A percentile compares a stretch with the other conserved stretches of the same genome.
Evolutionary conservation across 2,113 vertebrate genomes (phyloP).

Genomic region (Mugil cephalus): DNA sequence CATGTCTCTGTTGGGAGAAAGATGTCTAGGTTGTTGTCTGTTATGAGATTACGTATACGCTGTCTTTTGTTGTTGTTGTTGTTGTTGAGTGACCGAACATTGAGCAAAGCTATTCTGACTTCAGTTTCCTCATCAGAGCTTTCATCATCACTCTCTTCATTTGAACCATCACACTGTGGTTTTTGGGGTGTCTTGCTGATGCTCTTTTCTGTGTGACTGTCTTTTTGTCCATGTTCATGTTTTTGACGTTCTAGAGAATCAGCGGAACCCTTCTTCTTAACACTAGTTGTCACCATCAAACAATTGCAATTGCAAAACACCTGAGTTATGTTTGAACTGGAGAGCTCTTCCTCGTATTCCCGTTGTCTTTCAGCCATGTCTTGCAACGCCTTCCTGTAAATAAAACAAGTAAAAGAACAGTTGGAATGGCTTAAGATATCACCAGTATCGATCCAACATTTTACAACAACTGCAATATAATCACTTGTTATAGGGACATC

Average conservation of each 20-base stretch:
- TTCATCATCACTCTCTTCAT: neutral
- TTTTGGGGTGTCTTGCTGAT: too few relatives aligned
- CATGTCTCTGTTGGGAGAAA: neutral
- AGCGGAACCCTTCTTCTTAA: neutral
- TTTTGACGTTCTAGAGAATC: neutral
- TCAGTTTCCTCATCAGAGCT: too few relatives aligned
- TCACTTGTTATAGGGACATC: too few relatives aligned
- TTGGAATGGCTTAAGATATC: too few relatives aligned
- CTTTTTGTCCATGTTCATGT: neutral
- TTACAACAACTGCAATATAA: too few relatives aligned
- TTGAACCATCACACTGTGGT: too few relatives aligned
- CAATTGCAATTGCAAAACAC: too few relatives aligned
- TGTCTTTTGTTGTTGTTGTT: neutral
- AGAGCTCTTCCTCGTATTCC: neutral
- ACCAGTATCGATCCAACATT: too few relatives aligned
- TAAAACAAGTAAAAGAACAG: too few relatives aligned
- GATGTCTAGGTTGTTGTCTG: neutral
- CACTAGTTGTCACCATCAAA: too few relatives aligned
- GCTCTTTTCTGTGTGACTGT: neutral
- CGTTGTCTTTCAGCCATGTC: neutral
- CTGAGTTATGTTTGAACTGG: too few relatives aligned
- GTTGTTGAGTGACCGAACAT: neutral
- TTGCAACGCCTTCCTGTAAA: neutral
- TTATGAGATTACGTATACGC: fast-evolving
- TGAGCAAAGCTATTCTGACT: neutral